Evolutionary conservation across 2,888 invertebrate species (phyloP), one percentile per base, ranked within the genome.

Genomic region (Masnerella sp.): DNA sequence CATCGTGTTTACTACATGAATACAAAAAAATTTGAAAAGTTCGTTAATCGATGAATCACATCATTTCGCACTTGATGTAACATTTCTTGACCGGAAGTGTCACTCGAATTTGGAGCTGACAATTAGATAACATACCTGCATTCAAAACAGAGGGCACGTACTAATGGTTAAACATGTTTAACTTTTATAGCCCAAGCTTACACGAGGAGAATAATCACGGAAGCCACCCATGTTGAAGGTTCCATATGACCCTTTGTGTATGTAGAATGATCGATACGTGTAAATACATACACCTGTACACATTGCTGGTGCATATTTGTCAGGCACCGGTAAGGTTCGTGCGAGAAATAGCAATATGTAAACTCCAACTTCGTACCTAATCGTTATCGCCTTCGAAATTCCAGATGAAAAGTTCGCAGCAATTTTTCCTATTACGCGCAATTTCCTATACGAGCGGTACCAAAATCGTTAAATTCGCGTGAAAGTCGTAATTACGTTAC

Each of bases 121-220:
- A 77, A 79, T 79, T 79, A 79, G 75, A 49, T 76, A 65, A 69
- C 75, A 74, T 76, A 77, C 75, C 70, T 75, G 54, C 58, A 64
- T 75, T 56, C 52, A 73, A 73, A 77, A 74, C 73, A 79, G 77
- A 75, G 75, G 80, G 81, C 82, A 83, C 83, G 83, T 82, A 80
- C 76, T 75, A 78, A 77, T 78, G 80, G 79, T 84, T 83, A 83
- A 75, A 80, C 83, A 79, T 82, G 84, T 83, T 84, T 84, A 84
- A 81, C 81, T 82, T 85, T 84, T 84, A 83, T 81, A 80, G 80
- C 79, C 78, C 77, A 73, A 78, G 77, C 73, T 82, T 78, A 79
- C 85, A 84, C 82, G 85, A 86, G 81, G 79, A 76, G 85, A 86
- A 86, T 86, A 84, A 82, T 82, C 78, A 78, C 78, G 61, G 71